Base-by-base conservation (phyloP, 64 coral and sea anemone species). In the Orbicella faveolata region DNA sequence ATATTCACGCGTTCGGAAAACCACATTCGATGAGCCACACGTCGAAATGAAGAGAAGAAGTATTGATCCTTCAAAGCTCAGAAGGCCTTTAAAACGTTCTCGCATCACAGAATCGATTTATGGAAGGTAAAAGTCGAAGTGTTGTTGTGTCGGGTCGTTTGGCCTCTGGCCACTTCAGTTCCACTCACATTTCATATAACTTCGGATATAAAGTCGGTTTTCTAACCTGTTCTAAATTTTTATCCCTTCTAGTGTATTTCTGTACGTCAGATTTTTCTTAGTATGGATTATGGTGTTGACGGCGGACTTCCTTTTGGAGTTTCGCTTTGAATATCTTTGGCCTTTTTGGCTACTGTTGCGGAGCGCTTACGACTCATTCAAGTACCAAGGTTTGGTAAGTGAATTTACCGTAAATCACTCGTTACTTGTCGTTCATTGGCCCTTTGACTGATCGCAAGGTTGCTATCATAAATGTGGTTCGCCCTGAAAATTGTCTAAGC, bases 281-380 rank as follows among this genome's bases (percentile, higher is more conserved):
- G 91, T 99, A 37, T 99, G 97, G 97, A 99, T 99, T 75, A 80
- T 99, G 85, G 97, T 99, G 64, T 81, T 99, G 21, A 93, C 97
- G 70, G 97, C 97, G 64, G 97, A 99, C 78, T 99, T 99, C 87
- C 91, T 99, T 74, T 89, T 99, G 73, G 97, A 99, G 75, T 99
- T 99, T 93, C 97, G 97, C 68, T 99, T 99, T 82, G 97, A 99
- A 81, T 99, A 99, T 99, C 83, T 99, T 75, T 99, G 97, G 97
- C 97, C 97, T 63, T 99, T 99, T 82, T 99, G 97, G 97, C 62
- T 99, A 54, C 87, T 99, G 54, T 81, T 99, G 69, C 90, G 97
- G 79, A 99, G 97, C 90, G 97, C 97, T 76, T 99, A 99, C 76
- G 97, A 99, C 79, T 99, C 97, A 25, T 99, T 99, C 75, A 99